phyloP scores from a whole-genome alignment of 2,113 vertebrate genomes.

The Sinocyclocheilus anophthalmus region DNA sequence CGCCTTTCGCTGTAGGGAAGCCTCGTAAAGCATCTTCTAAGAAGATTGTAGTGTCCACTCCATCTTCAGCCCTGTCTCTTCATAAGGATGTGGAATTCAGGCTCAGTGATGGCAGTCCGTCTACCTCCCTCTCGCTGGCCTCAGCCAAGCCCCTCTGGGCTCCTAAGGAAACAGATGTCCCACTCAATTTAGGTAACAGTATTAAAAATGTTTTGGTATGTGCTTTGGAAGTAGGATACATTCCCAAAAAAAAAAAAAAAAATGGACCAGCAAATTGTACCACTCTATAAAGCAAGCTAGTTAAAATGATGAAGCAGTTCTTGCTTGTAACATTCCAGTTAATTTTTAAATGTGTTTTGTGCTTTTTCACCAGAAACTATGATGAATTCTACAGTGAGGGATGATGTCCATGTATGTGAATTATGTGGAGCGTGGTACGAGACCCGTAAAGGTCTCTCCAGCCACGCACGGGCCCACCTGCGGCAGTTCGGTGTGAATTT shows the following conservation, averaged over 20 bases:
- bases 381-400: conserved; percentile 69
- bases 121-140: conserved; percentile 52
- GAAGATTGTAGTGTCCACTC: conserved; percentile 38
- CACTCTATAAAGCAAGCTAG: not conserved
- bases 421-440: conserved; percentile 91
- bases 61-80: conserved; percentile 51
- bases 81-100: conserved; percentile 20
- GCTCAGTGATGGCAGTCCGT: conserved; percentile 54
- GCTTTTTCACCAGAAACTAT: conserved; percentile 75
- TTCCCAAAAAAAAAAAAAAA: too few relatives aligned
- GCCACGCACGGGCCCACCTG: conserved; percentile 85
- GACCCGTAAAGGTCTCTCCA: conserved; percentile 86
- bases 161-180: conserved; percentile 86
- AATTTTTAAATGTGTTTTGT: not conserved
- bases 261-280: not conserved
- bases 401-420: conserved; percentile 83
- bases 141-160: conserved; percentile 74
- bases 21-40: conserved; percentile 18
- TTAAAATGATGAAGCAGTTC: not conserved
- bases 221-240: not conserved
- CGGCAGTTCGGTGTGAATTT: conserved; percentile 83
- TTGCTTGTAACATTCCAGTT: not conserved
- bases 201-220: conserved; percentile 2
- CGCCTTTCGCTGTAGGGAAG: not conserved
- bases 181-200: conserved; percentile 83